Percentiles rank a stretch among this genome's conserved stretches.
phyloP scores from a whole-genome alignment of 1,140 invertebrate species.

The Leptonema lineaticorne region DNA sequence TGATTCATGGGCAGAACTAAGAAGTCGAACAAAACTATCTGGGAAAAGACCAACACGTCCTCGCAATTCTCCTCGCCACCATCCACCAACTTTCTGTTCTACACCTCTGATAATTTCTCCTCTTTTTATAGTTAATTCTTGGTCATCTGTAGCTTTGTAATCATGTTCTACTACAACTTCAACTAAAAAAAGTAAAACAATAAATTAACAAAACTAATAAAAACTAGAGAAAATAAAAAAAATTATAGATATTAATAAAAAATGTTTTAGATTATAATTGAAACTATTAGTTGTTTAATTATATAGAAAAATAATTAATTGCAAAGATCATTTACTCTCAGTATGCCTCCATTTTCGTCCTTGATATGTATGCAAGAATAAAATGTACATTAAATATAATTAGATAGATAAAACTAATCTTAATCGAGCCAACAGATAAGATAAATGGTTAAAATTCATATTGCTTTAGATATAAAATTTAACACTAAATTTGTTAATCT shows the following conservation, averaged over 20 bases:
- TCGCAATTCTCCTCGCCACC: constrained; percentile 93
- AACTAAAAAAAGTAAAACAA: constrained; percentile 53
- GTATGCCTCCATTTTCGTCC: too few species aligned
- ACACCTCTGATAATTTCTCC: constrained; percentile 88
- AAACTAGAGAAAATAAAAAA: neutral
- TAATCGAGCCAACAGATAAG: neutral
- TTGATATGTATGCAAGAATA: too few species aligned
- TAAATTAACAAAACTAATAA: neutral
- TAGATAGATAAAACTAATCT: neutral
- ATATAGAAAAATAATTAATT: too few species aligned
- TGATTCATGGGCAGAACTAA: constrained; percentile 48
- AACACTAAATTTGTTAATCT: too few species aligned
- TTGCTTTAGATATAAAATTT: too few species aligned
- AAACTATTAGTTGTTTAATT: too few species aligned
- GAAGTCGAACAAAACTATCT: constrained; percentile 89
- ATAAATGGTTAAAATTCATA: too few species aligned
- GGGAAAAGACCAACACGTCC: constrained; percentile 95
- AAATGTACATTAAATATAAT: too few species aligned
- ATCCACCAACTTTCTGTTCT: constrained; percentile 83
- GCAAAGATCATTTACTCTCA: too few species aligned
- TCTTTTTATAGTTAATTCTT: constrained; percentile 83
- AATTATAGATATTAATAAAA: too few species aligned
- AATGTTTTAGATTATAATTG: too few species aligned
- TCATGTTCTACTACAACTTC: constrained; percentile 80
- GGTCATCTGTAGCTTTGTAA: constrained; percentile 76